phyloP scores from a whole-genome alignment of 2,113 vertebrate species.

The Ellobius talpinus region DNA sequence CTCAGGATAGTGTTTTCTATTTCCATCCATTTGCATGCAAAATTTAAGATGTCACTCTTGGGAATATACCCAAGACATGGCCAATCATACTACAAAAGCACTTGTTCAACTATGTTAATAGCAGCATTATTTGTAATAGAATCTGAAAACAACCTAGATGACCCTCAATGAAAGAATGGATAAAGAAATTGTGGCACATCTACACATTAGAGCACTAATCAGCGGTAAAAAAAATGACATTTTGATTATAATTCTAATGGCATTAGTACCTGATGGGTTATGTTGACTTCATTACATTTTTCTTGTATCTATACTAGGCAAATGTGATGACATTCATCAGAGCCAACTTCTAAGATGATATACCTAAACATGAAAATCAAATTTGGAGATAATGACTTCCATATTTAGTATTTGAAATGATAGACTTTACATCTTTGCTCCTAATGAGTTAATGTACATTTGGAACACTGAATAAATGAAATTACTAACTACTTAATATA shows the following conservation, averaged over 20 bases:
- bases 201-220: too few species aligned
- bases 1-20: too few species aligned
- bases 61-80: too few species aligned
- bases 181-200: too few species aligned
- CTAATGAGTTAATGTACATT: conserved; percentile 13
- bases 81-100: too few species aligned
- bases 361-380: background rate
- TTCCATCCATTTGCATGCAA: too few species aligned
- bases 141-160: too few species aligned
- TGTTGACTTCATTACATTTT: background rate
- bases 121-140: too few species aligned
- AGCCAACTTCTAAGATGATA: background rate
- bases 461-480: conserved; percentile 12
- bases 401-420: conserved; percentile 34
- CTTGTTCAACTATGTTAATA: too few species aligned
- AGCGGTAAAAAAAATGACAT: background rate
- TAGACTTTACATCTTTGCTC: background rate
- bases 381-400: background rate
- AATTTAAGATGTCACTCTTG: too few species aligned
- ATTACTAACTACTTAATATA: background rate
- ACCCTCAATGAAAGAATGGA: too few species aligned
- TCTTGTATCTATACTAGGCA: background rate
- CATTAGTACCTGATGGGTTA: background rate
- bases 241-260: conserved; percentile 43
- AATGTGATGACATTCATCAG: background rate